Evolutionary conservation across 2,113 vertebrate genomes (phyloP), one percentile per base, ranked within the genome.

Genomic region (Menidia beryllina): DNA sequence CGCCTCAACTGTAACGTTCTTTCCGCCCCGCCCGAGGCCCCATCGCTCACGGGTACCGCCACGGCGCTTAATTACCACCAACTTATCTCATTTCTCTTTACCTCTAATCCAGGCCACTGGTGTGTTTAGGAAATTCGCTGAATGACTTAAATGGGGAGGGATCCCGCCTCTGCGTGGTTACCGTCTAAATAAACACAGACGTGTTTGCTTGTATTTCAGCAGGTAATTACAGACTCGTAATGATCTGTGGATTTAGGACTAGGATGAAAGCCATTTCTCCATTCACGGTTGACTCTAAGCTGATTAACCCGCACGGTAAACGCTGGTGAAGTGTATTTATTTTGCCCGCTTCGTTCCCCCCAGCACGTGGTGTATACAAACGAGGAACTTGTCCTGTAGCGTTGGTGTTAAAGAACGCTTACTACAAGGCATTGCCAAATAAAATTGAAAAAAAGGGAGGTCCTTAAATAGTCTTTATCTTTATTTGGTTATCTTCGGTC

Each of bases 321-420:
- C 66, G 25, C 70, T 76, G 78, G 79, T 75, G 79, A 81, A 64
- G 80, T 89, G 71, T 84, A 85, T 88, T 91, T 86, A 85, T 86
- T 78, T 81, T 75, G 65, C 63, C 61, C 75, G 55, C 57, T 85
- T 89, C 72, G 59, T 77, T 84, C 52, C 76, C 48, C 17, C 25
- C 71, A 64, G 65, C 74, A 84, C 49, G 60, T 82, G 85, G 66
- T 77, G 61, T 54, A 25, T 41, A 62, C 72, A 78, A 49, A 51
- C n/a, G 9, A 75, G 58, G 71, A 77, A 66, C 3, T 41, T 73
- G 70, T 82, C 72, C 73, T 83, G 67, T 75, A 55, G 72, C 71
- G 67, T 38, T 51, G 52, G 21, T 47, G 38, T 74, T 74, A 83
- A 75, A 82, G 61, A 64, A 78, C 64, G 57, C 78, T 84, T 60